phyloP scores from a whole-genome alignment of 2,113 vertebrate species.

The Malurus elegans region DNA sequence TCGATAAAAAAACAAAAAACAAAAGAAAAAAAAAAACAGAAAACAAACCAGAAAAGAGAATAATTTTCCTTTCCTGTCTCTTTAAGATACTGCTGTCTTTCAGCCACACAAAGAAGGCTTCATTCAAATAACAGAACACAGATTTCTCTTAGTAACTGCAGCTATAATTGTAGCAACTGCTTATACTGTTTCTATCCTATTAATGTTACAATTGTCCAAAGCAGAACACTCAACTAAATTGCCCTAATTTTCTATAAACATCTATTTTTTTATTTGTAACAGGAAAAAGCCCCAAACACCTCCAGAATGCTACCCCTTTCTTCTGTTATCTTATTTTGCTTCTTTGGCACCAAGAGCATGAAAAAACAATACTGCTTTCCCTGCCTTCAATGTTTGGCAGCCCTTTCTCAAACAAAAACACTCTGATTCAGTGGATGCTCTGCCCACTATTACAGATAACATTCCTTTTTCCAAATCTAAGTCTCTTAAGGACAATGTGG shows the following conservation, averaged over 20 bases:
- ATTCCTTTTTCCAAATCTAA: background rate
- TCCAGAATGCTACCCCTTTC: background rate
- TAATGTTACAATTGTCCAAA: background rate
- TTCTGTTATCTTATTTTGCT: background rate
- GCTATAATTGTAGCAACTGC: conserved; percentile 24
- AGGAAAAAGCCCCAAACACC: background rate
- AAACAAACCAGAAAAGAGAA: background rate
- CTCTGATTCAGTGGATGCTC: conserved; percentile 2
- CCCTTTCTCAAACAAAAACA: background rate
- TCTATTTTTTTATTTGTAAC: background rate
- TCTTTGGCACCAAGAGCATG: background rate
- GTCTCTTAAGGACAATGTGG: background rate
- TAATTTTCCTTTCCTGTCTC: background rate
- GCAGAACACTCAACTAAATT: background rate
- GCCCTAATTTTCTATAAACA: background rate
- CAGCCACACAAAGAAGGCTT: background rate
- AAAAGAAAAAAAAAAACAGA: background rate
- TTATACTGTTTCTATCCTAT: background rate
- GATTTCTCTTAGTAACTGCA: conserved; percentile 38
- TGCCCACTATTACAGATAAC: background rate
- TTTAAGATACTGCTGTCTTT: background rate
- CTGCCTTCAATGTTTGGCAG: background rate
- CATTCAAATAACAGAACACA: background rate
- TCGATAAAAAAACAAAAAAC: background rate
- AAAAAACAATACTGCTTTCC: background rate